Percentiles rank a stretch among this genome's conserved stretches.
Conservation (phyloP, 2,888 invertebrate species). For the Theretra japonica region DNA sequence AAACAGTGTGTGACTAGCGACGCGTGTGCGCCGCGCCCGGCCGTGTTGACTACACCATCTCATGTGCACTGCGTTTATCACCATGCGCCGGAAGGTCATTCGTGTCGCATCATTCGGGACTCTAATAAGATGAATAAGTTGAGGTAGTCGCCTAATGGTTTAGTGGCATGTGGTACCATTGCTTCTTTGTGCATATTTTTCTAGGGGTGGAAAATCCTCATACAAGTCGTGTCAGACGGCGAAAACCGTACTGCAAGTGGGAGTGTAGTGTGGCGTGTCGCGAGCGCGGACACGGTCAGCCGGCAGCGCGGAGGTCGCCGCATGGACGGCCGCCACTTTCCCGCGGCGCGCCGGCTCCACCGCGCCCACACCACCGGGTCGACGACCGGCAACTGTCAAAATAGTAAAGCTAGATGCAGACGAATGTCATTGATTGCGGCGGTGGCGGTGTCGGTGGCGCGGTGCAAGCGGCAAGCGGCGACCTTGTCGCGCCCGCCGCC, state of each 20-base stretch:
- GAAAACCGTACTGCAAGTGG: too few species aligned
- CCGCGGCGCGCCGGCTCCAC: constrained; percentile 3
- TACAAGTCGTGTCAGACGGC: background rate
- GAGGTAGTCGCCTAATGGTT: too few species aligned
- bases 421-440: constrained; percentile 50
- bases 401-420: constrained; percentile 59
- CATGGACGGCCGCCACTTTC: constrained; percentile 7
- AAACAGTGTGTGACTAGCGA: background rate
- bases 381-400: constrained; percentile 64
- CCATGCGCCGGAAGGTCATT: background rate
- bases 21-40: background rate
- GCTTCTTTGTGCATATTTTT: background rate
- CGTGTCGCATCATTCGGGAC: too few species aligned
- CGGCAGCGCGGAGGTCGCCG: constrained; percentile 12
- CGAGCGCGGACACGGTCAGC: background rate
- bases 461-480: constrained; percentile 54
- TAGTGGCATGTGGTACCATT: too few species aligned
- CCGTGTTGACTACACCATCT: constrained; percentile 3
- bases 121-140: too few species aligned
- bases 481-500: constrained; percentile 74
- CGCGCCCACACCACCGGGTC: constrained; percentile 43
- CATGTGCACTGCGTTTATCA: background rate
- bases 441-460: constrained; percentile 28
- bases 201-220: background rate
- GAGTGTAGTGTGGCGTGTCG: background rate